These are phyloP conservation scores for Anseranas semipalmata DNA, from an alignment of 2,113 vertebrate genomes.

Conservation along the genomic window DNA sequence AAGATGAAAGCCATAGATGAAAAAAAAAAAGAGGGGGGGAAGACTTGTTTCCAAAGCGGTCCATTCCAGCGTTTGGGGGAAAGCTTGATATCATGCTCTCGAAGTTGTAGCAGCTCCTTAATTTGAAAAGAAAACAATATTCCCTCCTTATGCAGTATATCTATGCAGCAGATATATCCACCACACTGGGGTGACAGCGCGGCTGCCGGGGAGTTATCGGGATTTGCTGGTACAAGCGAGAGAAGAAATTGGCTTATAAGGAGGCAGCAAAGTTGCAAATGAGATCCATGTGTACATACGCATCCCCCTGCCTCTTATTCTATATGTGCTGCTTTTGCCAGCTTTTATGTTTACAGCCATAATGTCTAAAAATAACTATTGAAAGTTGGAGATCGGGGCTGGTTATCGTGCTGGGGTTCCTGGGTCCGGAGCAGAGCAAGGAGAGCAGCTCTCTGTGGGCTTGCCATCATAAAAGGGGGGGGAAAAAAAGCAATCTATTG, in stretches of 20 bases:
- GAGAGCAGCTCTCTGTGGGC: not conserved
- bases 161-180: no score
- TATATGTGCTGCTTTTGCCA: not conserved
- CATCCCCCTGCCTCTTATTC: not conserved
- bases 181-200: fast-evolving
- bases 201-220: not conserved
- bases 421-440: not conserved
- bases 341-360: not conserved
- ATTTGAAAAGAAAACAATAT: not conserved
- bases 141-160: not conserved
- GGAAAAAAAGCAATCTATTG: not conserved
- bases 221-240: not conserved
- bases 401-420: not conserved
- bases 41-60: not conserved
- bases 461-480: not conserved
- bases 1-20: not conserved
- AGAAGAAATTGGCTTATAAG: not conserved
- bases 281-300: not conserved
- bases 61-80: not conserved
- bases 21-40: not conserved
- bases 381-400: not conserved
- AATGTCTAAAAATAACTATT: not conserved
- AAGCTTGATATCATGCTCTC: not conserved
- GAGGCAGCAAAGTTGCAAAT: not conserved
- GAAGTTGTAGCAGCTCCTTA: not conserved